Conservation (phyloP, 2,797 vertebrate species). For the Heteromormyrus szaboi region DNA sequence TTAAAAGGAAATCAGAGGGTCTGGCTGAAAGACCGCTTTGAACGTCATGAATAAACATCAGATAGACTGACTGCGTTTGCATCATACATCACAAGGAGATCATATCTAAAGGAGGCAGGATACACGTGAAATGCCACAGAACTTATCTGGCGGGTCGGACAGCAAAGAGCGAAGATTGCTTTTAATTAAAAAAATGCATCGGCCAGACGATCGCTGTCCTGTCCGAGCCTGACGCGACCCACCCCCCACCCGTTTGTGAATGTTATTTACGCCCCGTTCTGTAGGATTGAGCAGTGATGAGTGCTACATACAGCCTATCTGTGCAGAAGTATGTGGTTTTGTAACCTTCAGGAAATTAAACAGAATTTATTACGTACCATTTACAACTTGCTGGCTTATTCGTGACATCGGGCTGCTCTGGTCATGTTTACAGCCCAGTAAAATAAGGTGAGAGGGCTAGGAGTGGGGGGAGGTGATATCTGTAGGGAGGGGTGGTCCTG, state of each 20-base stretch:
- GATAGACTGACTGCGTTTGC: constrained; percentile 62
- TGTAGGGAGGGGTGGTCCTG: not conserved
- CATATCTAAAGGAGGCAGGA: constrained; percentile 64
- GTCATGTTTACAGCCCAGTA: constrained; percentile 27
- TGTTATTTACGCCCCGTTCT: constrained; percentile 32
- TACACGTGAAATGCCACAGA: constrained; percentile 64
- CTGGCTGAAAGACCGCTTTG: constrained; percentile 60
- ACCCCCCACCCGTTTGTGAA: constrained; percentile 21
- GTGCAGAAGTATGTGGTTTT: constrained; percentile 40
- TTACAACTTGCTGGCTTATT: constrained; percentile 23
- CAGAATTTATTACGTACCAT: constrained; percentile 36
- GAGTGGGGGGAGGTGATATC: not conserved
- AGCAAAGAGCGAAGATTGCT: constrained; percentile 43
- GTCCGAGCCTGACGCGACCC: constrained; percentile 6
- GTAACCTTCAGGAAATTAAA: constrained; percentile 36
- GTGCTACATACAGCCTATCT: constrained; percentile 43
- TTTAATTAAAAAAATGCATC: constrained; percentile 53
- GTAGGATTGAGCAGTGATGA: constrained; percentile 34
- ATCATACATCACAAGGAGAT: constrained; percentile 71
- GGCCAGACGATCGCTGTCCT: constrained; percentile 46
- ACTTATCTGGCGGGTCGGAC: constrained; percentile 61
- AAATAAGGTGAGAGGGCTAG: not conserved
- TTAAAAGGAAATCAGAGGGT: constrained; percentile 70
- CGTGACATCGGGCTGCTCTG: not conserved
- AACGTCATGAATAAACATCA: constrained; percentile 74